Evolutionary conservation across 2,797 vertebrate species (phyloP), one percentile per base, ranked within the genome.

Genomic region (Paratrypauchen microcephalus): DNA sequence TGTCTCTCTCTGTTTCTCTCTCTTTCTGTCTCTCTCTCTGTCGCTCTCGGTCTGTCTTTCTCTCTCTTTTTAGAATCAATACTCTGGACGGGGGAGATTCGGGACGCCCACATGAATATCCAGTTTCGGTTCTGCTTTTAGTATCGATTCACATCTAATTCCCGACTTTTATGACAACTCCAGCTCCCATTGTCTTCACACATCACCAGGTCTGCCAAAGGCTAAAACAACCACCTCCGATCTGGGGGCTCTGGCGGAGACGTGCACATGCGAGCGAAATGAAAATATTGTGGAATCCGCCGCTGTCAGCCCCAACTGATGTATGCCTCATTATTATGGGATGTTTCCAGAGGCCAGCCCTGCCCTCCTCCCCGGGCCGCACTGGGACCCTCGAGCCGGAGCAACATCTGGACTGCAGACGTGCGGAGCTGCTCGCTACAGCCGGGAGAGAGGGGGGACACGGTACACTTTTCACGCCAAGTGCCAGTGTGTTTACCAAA

Each of bases 301-400:
- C 88, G 88, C 93, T 95, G 94, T 96, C 95, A 95, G 89, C 76
- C 86, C 86, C 83, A 83, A 45, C 91, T 96, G 95, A 96, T 95
- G 94, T 95, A 96, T 87, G 93, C 95, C 93, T 95, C 94, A 94
- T 96, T 96, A 95, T 94, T 96, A 95, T 94, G 93, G 95, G 95
- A 95, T 95, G 95, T 96, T 95, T 96, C 94, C 95, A 96, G 86
- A 93, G 90, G 91, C 93, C 95, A 92, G 94, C 92, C 94, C 94
- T 92, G 90, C 92, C 93, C 89, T 87, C 85, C 88, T 87, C 85
- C 88, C 13, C 5, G 6, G 93, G 88, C 92, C 93, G 84, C 88
- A 91, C 86, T 87, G 88, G 88, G 88, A 88, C 90, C 81, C 83
- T 82, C 82, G 13, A 23, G 83, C 83, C 79, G 91, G 88, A 92